Evolutionary conservation across 1,140 invertebrate species (phyloP).

Genomic region (Tetragonula clypearis): DNA sequence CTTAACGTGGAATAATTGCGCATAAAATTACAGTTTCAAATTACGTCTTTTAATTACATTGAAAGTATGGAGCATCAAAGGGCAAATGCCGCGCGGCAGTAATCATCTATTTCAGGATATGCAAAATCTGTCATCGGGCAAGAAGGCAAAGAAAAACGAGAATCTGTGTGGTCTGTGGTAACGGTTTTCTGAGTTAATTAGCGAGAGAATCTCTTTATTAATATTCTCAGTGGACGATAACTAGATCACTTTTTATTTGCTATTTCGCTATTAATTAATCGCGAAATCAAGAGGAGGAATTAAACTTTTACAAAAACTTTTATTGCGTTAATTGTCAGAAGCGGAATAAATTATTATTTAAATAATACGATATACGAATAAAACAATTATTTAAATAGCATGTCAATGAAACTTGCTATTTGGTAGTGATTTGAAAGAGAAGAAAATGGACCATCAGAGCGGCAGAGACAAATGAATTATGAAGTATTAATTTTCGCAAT

Average conservation of each 20-base stretch:
- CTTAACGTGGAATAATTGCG: neutral
- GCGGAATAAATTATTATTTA: neutral
- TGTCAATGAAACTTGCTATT: neutral
- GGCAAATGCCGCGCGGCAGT: neutral
- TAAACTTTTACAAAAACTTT: no score
- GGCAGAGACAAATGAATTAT: neutral
- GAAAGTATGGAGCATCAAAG: neutral
- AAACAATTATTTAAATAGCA: neutral
- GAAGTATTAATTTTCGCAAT: constrained; percentile 26
- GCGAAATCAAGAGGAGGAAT: no score
- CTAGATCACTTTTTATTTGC: neutral
- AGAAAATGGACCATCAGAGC: neutral
- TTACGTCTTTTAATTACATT: neutral
- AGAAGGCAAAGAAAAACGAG: neutral
- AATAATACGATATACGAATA: no score
- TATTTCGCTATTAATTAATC: neutral
- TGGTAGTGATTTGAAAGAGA: neutral
- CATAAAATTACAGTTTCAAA: neutral
- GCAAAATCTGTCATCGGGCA: neutral
- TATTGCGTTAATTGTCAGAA: no score
- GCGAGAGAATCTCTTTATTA: neutral
- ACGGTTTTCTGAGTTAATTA: neutral
- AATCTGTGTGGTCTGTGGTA: neutral
- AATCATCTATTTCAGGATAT: neutral
- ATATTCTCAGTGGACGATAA: neutral